phyloP scores from a whole-genome alignment of 2,113 vertebrate genomes.

The Brachyistius frenatus region DNA sequence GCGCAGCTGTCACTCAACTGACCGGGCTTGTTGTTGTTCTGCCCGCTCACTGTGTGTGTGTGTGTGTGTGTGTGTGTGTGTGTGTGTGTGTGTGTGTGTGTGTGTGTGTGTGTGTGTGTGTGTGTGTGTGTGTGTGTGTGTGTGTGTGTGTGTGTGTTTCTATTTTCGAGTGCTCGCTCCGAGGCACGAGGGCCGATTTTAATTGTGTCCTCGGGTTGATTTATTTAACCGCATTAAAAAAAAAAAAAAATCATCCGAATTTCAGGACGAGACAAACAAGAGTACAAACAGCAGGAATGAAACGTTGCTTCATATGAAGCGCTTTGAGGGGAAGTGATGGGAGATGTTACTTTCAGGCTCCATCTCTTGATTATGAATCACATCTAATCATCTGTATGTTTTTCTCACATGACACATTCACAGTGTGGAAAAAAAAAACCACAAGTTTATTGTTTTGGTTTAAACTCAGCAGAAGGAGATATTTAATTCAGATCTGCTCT shows the following conservation, averaged over 20 bases:
- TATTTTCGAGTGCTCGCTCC: conserved; percentile 52
- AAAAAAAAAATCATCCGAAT: conserved; percentile 41
- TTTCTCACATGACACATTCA: no score
- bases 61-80: no score
- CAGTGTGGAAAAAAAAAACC: background rate
- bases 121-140: no score
- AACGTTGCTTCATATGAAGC: conserved; percentile 20
- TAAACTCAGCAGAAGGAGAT: background rate
- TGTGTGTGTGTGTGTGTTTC: conserved; percentile 12
- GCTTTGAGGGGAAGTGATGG: background rate
- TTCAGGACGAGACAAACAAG: conserved; percentile 34
- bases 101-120: background rate
- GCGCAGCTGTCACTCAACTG: conserved; percentile 9
- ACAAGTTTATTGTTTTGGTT: background rate
- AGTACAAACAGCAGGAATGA: conserved; percentile 20
- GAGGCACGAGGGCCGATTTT: conserved; percentile 50
- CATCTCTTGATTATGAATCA: conserved; percentile 26
- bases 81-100: no score
- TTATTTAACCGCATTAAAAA: conserved; percentile 55
- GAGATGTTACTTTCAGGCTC: conserved; percentile 13
- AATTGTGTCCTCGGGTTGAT: conserved; percentile 63
- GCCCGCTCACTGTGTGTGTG: background rate
- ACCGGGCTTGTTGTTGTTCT: background rate
- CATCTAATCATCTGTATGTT: background rate
- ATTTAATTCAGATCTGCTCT: background rate